Evolutionary conservation across 2,113 vertebrate genomes (phyloP).

Genomic region (Zapus hudsonius): DNA sequence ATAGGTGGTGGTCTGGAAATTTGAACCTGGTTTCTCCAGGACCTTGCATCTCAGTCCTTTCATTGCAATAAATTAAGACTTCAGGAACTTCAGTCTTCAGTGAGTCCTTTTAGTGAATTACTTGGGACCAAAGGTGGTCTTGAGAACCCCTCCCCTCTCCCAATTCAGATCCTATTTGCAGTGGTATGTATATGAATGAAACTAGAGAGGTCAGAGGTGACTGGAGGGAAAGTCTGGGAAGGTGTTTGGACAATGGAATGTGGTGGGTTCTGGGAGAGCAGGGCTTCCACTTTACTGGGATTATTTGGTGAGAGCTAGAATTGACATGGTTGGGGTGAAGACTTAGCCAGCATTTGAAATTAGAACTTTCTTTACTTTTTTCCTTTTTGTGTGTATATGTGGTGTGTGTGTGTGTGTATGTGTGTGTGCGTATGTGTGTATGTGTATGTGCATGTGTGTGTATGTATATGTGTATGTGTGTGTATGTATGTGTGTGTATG

Average conservation of each 20-base stretch:
- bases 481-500: too few relatives aligned
- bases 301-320: background rate
- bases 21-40: background rate
- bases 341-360: background rate
- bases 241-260: background rate
- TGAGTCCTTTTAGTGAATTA: background rate
- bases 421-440: too few relatives aligned
- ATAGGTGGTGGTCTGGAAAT: background rate
- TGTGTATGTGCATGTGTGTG: too few relatives aligned
- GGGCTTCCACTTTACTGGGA: background rate
- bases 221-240: background rate
- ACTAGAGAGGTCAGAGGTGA: background rate
- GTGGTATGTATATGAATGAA: background rate
- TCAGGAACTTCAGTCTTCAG: background rate
- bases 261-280: background rate
- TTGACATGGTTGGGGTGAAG: background rate
- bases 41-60: background rate
- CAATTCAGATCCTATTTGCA: background rate
- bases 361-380: background rate
- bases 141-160: rapidly evolving
- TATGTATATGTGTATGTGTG: too few relatives aligned
- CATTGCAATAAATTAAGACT: background rate
- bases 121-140: background rate
- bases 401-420: too few relatives aligned
- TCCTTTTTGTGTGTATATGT: too few relatives aligned